A percentile compares a stretch with the other conserved stretches of the same genome.
Evolutionary conservation across 2,888 invertebrate genomes (phyloP).

Genomic region (Cylloceria caligata): DNA sequence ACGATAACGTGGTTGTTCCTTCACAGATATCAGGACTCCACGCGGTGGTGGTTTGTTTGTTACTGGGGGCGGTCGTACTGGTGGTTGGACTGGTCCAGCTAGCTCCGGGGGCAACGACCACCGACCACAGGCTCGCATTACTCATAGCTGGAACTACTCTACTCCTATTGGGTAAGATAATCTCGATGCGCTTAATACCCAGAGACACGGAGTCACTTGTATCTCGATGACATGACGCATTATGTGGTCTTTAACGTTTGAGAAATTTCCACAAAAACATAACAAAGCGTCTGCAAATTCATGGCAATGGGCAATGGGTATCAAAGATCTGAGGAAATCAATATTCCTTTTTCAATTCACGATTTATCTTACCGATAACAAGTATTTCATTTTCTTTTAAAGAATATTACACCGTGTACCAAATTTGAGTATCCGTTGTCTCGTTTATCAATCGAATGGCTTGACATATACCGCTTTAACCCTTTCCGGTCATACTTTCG

Average conservation of each 20-base stretch:
- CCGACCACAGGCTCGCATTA: slow-evolving; percentile 90
- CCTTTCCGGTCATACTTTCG: no score
- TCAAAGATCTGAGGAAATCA: no score
- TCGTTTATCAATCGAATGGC: no score
- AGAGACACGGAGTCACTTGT: not conserved
- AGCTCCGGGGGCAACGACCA: slow-evolving; percentile 91
- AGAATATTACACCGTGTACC: no score
- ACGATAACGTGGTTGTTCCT: not conserved
- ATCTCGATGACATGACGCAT: not conserved
- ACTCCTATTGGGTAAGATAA: slow-evolving; percentile 86
- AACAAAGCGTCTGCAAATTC: not conserved
- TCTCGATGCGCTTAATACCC: not conserved
- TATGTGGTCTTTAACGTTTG: no score
- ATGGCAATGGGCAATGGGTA: not conserved
- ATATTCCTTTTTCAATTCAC: no score
- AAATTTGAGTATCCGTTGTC: no score
- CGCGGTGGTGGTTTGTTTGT: slow-evolving; percentile 90
- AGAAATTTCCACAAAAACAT: not conserved
- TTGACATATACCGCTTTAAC: no score
- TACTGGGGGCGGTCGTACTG: slow-evolving; percentile 91
- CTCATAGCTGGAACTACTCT: slow-evolving; percentile 89
- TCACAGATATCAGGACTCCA: slow-evolving; percentile 90
- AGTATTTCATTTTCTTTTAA: no score
- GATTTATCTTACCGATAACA: no score
- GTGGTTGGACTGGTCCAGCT: slow-evolving; percentile 92